phyloP scores from a whole-genome alignment of 92 coral and sea anemone species.

The Ricordea florida region DNA sequence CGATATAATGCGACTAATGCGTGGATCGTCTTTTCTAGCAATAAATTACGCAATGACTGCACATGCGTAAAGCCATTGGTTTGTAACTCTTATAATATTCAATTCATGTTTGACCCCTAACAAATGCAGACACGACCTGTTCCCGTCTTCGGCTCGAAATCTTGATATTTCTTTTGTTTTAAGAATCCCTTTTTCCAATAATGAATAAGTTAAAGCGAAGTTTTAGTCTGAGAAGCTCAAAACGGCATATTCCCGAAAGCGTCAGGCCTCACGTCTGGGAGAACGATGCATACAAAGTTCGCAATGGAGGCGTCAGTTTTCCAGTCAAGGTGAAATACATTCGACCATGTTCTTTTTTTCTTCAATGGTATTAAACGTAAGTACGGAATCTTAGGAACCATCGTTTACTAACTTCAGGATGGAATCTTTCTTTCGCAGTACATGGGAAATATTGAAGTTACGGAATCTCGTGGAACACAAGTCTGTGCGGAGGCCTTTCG shows the following conservation, averaged over 20 bases:
- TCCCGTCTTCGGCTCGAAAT: background rate
- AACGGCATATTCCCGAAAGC: conserved; percentile 95
- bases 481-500: conserved; percentile 97
- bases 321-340: conserved; percentile 86
- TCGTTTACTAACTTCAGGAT: background rate
- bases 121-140: conserved; percentile 8
- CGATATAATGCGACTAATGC: no score
- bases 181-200: background rate
- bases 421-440: conserved; percentile 58
- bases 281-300: conserved; percentile 97
- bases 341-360: background rate
- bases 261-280: conserved; percentile 99
- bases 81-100: no score
- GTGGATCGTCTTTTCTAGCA: no score
- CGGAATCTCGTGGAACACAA: conserved; percentile 98
- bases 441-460: conserved; percentile 89
- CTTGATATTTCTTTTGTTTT: conserved; percentile 8
- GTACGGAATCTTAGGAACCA: no score
- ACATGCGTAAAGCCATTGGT: conserved; percentile 30
- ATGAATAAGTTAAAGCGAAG: conserved; percentile 95
- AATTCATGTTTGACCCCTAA: background rate
- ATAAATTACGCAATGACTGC: conserved; percentile 29
- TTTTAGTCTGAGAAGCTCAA: conserved; percentile 89
- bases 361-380: no score
- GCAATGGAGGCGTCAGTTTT: conserved; percentile 98